These are phyloP conservation scores for Acipenser transmontanus DNA, from an alignment of 2,797 vertebrate genomes.

Conservation along the genomic window DNA sequence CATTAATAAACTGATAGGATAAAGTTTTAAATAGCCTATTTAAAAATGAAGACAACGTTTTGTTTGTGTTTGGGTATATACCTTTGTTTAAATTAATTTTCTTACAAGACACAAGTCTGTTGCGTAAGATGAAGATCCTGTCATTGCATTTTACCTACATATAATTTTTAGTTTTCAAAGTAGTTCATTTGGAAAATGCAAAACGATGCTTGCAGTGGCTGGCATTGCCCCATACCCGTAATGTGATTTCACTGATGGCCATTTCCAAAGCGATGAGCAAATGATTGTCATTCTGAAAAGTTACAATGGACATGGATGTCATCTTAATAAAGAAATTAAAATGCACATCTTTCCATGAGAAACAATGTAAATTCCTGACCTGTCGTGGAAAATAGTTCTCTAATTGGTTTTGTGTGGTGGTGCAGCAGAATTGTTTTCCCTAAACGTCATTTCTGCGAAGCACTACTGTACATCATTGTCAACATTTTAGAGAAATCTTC, in stretches of 20 bases:
- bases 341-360: slow-evolving; percentile 65
- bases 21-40: too few relatives aligned
- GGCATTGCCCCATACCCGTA: slow-evolving; percentile 43
- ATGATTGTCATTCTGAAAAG: slow-evolving; percentile 77
- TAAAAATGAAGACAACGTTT: too few relatives aligned
- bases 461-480: slow-evolving; percentile 81
- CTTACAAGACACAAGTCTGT: too few relatives aligned
- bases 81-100: too few relatives aligned
- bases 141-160: slow-evolving; percentile 51
- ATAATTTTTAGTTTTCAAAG: slow-evolving; percentile 54
- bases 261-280: slow-evolving; percentile 56
- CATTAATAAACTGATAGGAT: too few relatives aligned
- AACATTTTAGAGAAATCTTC: slow-evolving; percentile 75
- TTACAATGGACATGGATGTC: slow-evolving; percentile 75
- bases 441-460: slow-evolving; percentile 71
- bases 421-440: slow-evolving; percentile 68
- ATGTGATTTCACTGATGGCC: slow-evolving; percentile 71
- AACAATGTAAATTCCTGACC: slow-evolving; percentile 61
- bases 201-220: slow-evolving; percentile 55
- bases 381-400: slow-evolving; percentile 84
- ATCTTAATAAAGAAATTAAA: slow-evolving; percentile 88
- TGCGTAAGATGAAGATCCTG: slow-evolving; percentile 40
- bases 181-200: slow-evolving; percentile 72
- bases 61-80: too few relatives aligned
- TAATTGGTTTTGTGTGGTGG: slow-evolving; percentile 95